A percentile compares a stretch with the other conserved stretches of the same genome.
Evolutionary conservation across 2,113 vertebrate genomes (phyloP).

Genomic region (Cinclus cinclus): DNA sequence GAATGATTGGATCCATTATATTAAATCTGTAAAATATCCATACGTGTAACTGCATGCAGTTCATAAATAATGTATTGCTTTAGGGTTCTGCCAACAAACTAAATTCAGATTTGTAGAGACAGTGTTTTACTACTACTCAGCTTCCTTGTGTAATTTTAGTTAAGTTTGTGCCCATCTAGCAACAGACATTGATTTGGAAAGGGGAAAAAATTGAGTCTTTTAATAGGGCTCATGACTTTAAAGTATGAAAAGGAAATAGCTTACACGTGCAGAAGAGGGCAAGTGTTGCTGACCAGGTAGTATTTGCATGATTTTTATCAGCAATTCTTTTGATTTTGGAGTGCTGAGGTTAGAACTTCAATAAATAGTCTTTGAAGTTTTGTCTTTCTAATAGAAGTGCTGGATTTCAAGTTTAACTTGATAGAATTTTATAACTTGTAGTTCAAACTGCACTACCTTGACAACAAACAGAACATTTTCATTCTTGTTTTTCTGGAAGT

Average conservation of each 20-base stretch:
- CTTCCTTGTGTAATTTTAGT: constrained; percentile 32
- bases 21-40: constrained; percentile 53
- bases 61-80: constrained; percentile 60
- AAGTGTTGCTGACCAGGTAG: background rate
- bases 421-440: background rate
- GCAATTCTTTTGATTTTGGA: background rate
- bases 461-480: background rate
- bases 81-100: constrained; percentile 45
- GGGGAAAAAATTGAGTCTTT: background rate
- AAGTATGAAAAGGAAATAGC: background rate
- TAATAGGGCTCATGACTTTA: background rate
- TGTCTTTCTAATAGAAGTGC: background rate
- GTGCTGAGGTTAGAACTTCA: background rate
- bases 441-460: background rate
- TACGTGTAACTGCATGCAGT: constrained; percentile 33
- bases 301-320: background rate
- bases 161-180: background rate
- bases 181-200: background rate
- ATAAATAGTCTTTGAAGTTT: background rate
- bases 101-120: background rate
- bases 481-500: background rate
- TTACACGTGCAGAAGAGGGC: background rate
- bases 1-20: constrained; percentile 57
- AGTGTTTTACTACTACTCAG: background rate
- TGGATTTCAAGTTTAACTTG: background rate